These are phyloP conservation scores for Timema podura DNA, from an alignment of 2,888 invertebrate species.

Conservation along the genomic window DNA sequence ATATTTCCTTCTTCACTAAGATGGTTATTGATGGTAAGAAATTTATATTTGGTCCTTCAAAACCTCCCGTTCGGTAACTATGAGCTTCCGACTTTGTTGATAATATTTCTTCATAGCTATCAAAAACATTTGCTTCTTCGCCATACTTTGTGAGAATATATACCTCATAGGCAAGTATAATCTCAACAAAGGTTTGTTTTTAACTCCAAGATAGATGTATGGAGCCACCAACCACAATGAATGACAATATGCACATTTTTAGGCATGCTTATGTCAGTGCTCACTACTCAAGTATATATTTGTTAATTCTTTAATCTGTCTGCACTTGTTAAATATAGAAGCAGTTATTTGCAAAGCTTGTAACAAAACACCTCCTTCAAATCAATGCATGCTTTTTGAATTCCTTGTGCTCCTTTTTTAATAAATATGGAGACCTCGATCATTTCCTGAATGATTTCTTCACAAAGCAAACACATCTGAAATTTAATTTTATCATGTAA, in stretches of 20 bases:
- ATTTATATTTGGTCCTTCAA: not conserved
- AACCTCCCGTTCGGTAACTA: not conserved
- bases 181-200: slow-evolving; percentile 4
- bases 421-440: not conserved
- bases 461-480: slow-evolving; percentile 11
- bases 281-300: not conserved
- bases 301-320: too few relatives aligned
- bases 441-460: not conserved
- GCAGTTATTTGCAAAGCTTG: slow-evolving; percentile 3
- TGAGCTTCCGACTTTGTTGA: not conserved
- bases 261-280: slow-evolving; percentile 2
- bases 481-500: not conserved
- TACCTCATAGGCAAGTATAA: not conserved
- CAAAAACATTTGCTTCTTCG: not conserved
- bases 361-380: slow-evolving; percentile 10
- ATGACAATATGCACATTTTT: not conserved
- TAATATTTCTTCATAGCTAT: not conserved
- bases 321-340: too few relatives aligned
- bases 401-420: not conserved
- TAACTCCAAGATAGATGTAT: slow-evolving; percentile 5
- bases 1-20: not conserved
- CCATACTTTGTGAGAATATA: not conserved
- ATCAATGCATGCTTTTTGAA: slow-evolving; percentile 1
- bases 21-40: slow-evolving; percentile 9
- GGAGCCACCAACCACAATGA: slow-evolving; percentile 1